Conservation (phyloP, 1,140 invertebrate species). For the Euura saliciscinereae region DNA sequence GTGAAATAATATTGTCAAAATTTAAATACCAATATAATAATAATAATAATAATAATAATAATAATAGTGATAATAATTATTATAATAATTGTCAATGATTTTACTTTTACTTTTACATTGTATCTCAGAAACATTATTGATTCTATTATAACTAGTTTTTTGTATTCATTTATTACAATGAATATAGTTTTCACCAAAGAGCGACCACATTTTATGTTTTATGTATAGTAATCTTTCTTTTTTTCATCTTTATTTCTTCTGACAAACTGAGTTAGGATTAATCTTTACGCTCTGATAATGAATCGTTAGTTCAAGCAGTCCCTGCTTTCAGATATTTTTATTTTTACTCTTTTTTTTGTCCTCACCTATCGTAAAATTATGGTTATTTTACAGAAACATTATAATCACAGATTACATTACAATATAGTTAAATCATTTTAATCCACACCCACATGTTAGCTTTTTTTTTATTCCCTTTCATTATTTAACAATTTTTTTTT, state of each 20-base stretch:
- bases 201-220: background rate
- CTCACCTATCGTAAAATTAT: background rate
- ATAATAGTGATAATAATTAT: too few species aligned
- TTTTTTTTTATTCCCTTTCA: constrained; percentile 8
- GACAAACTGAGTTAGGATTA: background rate
- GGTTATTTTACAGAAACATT: constrained; percentile 7
- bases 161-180: background rate
- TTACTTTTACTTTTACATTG: too few species aligned
- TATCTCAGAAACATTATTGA: too few species aligned
- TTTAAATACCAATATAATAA: too few species aligned
- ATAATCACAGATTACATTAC: constrained; percentile 3
- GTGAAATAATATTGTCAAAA: too few species aligned
- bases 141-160: background rate
- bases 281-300: background rate
- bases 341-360: background rate
- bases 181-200: background rate
- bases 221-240: background rate
- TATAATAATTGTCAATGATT: too few species aligned
- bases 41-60: too few species aligned
- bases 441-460: background rate
- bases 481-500: constrained; percentile 2
- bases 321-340: background rate
- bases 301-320: background rate
- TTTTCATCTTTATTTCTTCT: background rate
- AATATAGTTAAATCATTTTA: constrained; percentile 2